A percentile compares a stretch with the other conserved stretches of the same genome.
Evolutionary conservation across 2,797 vertebrate species (phyloP).

Genomic region (Pogoniulus pusillus): DNA sequence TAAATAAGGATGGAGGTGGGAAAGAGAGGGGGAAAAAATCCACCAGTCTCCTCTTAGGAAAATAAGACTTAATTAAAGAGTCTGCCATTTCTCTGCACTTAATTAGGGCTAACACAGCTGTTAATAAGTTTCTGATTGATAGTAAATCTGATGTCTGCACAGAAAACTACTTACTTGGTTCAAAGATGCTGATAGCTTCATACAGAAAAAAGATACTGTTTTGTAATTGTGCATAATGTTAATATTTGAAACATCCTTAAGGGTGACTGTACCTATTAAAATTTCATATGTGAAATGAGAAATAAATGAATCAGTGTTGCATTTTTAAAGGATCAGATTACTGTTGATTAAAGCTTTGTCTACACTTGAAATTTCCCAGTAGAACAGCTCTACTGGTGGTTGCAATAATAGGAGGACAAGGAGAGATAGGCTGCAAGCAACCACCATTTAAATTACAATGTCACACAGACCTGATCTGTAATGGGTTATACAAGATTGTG

Average conservation of each 20-base stretch:
- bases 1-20: constrained; percentile 20
- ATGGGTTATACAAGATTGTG: constrained; percentile 17
- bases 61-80: constrained; percentile 62
- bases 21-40: not conserved
- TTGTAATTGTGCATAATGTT: constrained; percentile 69
- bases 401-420: constrained; percentile 56
- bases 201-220: constrained; percentile 64
- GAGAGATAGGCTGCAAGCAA: constrained; percentile 43
- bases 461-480: constrained; percentile 42
- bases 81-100: constrained; percentile 48
- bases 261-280: constrained; percentile 72
- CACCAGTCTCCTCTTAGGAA: constrained; percentile 35
- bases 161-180: constrained; percentile 59
- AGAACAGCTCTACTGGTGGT: constrained; percentile 56
- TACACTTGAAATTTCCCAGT: constrained; percentile 68
- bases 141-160: constrained; percentile 63
- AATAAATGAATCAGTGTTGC: constrained; percentile 70
- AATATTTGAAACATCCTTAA: constrained; percentile 75
- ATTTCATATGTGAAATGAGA: constrained; percentile 68
- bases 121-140: constrained; percentile 66
- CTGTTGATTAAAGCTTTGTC: constrained; percentile 73
- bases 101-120: constrained; percentile 63
- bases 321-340: constrained; percentile 73
- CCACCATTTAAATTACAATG: constrained; percentile 39
- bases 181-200: constrained; percentile 43